These are phyloP conservation scores for Himalopsyche anomala DNA, from an alignment of 2,888 invertebrate genomes.

Conservation along the genomic window DNA sequence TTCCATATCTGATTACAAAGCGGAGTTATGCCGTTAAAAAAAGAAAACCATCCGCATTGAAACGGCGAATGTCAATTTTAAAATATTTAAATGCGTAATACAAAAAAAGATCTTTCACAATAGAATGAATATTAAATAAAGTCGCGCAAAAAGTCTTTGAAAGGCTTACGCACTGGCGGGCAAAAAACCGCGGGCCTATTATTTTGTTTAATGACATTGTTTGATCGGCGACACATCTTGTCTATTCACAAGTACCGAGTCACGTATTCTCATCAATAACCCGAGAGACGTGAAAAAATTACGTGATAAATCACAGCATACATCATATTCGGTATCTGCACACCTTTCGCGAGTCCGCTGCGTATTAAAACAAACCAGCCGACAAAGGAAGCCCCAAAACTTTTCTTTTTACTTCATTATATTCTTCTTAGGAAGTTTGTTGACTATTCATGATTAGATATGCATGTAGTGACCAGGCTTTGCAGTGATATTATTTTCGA, in stretches of 20 bases:
- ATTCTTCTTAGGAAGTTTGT: neutral
- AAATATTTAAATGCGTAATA: neutral
- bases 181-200: neutral
- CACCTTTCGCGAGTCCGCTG: neutral
- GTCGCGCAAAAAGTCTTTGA: neutral
- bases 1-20: too few species aligned
- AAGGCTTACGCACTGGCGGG: neutral
- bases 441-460: neutral
- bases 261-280: conserved; percentile 26
- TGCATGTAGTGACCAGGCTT: neutral
- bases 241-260: neutral
- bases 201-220: conserved; percentile 10
- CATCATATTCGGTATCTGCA: neutral
- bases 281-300: conserved; percentile 20
- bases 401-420: neutral
- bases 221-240: conserved; percentile 5
- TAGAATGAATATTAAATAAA: neutral
- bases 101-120: neutral
- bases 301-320: conserved; percentile 5
- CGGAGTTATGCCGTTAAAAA: too few species aligned
- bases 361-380: neutral
- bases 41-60: too few species aligned
- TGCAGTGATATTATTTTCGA: too few species aligned
- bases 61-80: neutral
- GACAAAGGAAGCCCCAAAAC: neutral